Conservation (phyloP, 2,888 invertebrate species). For the Rhyacophila evoluta region DNA sequence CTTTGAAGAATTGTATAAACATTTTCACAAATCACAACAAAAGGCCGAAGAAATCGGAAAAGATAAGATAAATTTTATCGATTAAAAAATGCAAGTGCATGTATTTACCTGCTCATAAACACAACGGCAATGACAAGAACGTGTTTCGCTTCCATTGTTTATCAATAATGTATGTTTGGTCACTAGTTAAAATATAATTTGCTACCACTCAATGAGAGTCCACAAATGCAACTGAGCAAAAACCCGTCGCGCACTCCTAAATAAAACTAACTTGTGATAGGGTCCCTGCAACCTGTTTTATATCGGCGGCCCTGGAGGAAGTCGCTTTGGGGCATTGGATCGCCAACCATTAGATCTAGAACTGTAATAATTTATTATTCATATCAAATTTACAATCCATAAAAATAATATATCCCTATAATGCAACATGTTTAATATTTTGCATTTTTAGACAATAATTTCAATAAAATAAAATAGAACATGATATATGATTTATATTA, state of each 20-base stretch:
- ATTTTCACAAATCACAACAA: too few relatives aligned
- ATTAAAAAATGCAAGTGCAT: too few relatives aligned
- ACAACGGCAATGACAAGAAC: not conserved
- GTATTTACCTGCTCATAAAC: slow-evolving; percentile 16
- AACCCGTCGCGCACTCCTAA: slow-evolving; percentile 1
- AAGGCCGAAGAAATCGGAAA: too few relatives aligned
- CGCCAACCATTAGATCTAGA: not conserved
- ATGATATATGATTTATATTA: too few relatives aligned
- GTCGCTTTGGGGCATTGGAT: not conserved
- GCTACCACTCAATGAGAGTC: not conserved
- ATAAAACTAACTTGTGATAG: slow-evolving; percentile 1
- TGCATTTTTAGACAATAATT: too few relatives aligned
- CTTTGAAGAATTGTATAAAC: too few relatives aligned
- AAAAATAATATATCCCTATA: too few relatives aligned
- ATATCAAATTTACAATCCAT: too few relatives aligned
- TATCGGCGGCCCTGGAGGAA: not conserved
- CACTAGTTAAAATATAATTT: not conserved
- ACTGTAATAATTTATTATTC: too few relatives aligned
- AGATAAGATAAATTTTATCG: too few relatives aligned
- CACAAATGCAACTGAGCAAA: slow-evolving; percentile 7
- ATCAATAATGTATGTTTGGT: not conserved
- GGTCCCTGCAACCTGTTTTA: slow-evolving; percentile 4
- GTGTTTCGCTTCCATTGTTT: not conserved
- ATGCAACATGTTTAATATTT: too few relatives aligned
- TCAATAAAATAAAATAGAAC: too few relatives aligned